Conservation (phyloP, 2,888 invertebrate genomes). For the Megaustenia siamemsis region DNA sequence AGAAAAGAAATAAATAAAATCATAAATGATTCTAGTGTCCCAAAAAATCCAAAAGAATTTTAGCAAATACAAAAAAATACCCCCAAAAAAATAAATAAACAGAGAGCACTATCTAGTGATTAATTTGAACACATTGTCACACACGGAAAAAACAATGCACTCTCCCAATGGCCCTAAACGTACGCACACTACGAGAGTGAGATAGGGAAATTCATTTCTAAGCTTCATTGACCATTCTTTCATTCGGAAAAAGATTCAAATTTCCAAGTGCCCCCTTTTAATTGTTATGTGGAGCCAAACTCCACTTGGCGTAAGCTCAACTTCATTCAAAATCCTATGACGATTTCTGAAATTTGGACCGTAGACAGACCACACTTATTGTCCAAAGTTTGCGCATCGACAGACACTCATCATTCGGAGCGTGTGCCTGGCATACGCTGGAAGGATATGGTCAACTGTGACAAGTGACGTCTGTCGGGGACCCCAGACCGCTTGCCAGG, state of each 20-base stretch:
- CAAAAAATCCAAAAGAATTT: background rate
- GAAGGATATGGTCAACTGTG: slow-evolving; percentile 19
- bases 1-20: background rate
- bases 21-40: background rate
- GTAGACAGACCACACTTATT: slow-evolving; percentile 12
- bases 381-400: slow-evolving; percentile 28
- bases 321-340: slow-evolving; percentile 6
- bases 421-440: background rate
- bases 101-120: background rate
- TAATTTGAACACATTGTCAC: slow-evolving; percentile 4
- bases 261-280: slow-evolving; percentile 3
- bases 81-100: background rate
- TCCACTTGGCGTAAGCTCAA: background rate
- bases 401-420: background rate
- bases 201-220: slow-evolving; percentile 14
- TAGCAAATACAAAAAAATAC: background rate
- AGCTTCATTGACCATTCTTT: background rate
- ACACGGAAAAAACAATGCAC: background rate
- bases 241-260: background rate
- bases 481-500: background rate
- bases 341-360: background rate
- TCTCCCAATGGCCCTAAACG: background rate
- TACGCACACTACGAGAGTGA: background rate
- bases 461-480: background rate
- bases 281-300: background rate